Evolutionary conservation across 2,888 invertebrate genomes (phyloP).

Genomic region (Drosophila peninsularis): DNA sequence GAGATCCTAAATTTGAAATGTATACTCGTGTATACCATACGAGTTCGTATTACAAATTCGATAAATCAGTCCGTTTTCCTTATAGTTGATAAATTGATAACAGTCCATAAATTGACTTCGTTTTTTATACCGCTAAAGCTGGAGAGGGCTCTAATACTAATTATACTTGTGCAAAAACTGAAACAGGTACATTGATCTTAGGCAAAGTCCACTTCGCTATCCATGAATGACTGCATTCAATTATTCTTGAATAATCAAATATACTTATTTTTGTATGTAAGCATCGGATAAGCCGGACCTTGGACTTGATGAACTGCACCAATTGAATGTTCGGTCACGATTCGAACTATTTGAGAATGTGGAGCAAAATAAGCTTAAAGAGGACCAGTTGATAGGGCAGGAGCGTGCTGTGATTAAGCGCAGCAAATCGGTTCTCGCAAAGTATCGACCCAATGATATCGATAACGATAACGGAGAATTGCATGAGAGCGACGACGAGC

Average conservation of each 20-base stretch:
- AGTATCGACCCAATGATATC: conserved; percentile 92
- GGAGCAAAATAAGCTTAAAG: conserved; percentile 82
- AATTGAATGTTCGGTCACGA: conserved; percentile 92
- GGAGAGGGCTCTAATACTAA: no score
- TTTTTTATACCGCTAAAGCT: no score
- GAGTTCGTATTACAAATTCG: no score
- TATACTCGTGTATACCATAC: no score
- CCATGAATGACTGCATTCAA: no score
- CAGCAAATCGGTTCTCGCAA: conserved; percentile 88
- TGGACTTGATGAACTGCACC: conserved; percentile 92
- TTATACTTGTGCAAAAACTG: no score
- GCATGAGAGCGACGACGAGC: background rate
- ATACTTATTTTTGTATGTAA: conserved; percentile 72
- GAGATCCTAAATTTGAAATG: no score
- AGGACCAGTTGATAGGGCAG: conserved; percentile 14
- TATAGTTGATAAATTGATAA: no score
- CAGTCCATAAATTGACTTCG: no score
- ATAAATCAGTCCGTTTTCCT: no score
- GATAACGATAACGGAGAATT: conserved; percentile 78
- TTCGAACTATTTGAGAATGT: conserved; percentile 92
- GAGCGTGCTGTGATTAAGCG: conserved; percentile 85
- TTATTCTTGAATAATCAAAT: background rate
- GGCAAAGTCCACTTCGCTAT: no score
- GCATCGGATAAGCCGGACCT: conserved; percentile 94
- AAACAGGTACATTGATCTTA: no score